Percentiles rank a stretch among this genome's conserved stretches.
phyloP scores from a whole-genome alignment of 30 jellyfish, hydroid and myxozoan species.

The Hydractinia symbiolongicarpus region DNA sequence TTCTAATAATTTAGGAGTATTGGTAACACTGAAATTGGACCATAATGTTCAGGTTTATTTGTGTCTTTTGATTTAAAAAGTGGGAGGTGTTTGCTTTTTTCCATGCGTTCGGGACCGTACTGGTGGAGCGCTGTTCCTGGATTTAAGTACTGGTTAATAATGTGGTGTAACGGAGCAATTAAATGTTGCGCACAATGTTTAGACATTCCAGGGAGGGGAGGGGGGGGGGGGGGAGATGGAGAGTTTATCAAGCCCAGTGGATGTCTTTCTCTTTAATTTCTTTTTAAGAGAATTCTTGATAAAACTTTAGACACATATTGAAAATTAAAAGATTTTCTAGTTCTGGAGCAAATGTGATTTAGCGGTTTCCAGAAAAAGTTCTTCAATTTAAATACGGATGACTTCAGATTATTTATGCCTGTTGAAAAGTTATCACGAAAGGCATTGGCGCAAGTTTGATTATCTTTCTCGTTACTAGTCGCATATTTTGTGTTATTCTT shows the following conservation, averaged over 20 bases:
- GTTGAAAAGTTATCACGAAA: slow-evolving; percentile 25
- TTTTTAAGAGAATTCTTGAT: neutral
- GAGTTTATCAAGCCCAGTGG: slow-evolving; percentile 31
- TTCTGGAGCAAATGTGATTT: neutral
- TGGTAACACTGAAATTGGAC: too few relatives aligned
- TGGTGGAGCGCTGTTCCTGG: too few relatives aligned
- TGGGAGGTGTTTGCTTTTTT: slow-evolving; percentile 17
- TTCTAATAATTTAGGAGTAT: too few relatives aligned
- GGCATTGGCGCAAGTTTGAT: slow-evolving; percentile 29
- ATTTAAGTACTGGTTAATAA: slow-evolving; percentile 25
- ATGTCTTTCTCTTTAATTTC: slow-evolving; percentile 32
- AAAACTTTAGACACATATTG: slow-evolving; percentile 21
- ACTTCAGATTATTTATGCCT: slow-evolving; percentile 16
- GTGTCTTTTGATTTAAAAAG: neutral
- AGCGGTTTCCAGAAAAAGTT: slow-evolving; percentile 45
- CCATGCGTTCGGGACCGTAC: slow-evolving; percentile 60
- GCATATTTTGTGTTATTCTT: neutral
- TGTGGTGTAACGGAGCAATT: slow-evolving; percentile 33
- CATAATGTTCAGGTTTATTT: neutral
- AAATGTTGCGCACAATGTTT: slow-evolving; percentile 16
- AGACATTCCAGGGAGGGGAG: slow-evolving; percentile 38
- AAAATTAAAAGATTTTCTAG: too few relatives aligned
- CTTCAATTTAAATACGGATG: slow-evolving; percentile 18
- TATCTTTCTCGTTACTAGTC: slow-evolving; percentile 17
- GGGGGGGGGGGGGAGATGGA: too few relatives aligned